Base-by-base conservation (phyloP, 2,888 invertebrate genomes). In the Mesochorus sp. region DNA sequence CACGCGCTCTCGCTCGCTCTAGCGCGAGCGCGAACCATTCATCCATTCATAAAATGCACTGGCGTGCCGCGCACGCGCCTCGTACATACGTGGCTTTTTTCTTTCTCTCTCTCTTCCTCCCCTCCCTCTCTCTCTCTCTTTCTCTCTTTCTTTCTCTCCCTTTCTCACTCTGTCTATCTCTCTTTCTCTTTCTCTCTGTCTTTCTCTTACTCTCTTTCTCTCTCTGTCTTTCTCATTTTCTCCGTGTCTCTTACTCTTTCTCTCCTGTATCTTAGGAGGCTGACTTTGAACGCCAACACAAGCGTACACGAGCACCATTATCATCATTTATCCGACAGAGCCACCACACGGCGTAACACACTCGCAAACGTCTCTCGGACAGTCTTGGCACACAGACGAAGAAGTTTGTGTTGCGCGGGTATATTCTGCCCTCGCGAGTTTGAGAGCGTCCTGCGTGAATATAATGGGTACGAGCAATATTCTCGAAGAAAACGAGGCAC, bases 11-110 rank as follows among this genome's bases (percentile, higher is more conserved):
- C 61, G 12, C 61, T 19, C 74, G 62, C 31, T 47, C 47, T 31
- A 24, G 49, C 49, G 49, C 49, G 28, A 53, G 70, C 70, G 71
- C 71, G 61, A 68, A 83, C 84, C 82, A 83, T 83, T 84, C 82
- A 83, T 82, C 85, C 87, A 87, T 87, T 87, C 87, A 87, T 86
- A 82, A 87, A 86, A 83, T 82, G 82, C 84, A 84, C 80, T 82
- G 80, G 73, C 76, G 79, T 76, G 81, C 64, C 73, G 57, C 70
- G 83, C 84, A 84, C 86, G 83, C 82, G 84, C 81, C 74, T 74
- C 72, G 64, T 70, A 71, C 70, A 66, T 68, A 73, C 61, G 39
- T 31, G 31, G n/a, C 53, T 12, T 12, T 8, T 37, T n/a, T 64
- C 44, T 62, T 34, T 72, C 42, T 28, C 34, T 26, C 37, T 55